Evolutionary conservation across 2,113 vertebrate species (phyloP), one percentile per base, ranked within the genome.

Genomic region (Cyanoderma ruficeps): DNA sequence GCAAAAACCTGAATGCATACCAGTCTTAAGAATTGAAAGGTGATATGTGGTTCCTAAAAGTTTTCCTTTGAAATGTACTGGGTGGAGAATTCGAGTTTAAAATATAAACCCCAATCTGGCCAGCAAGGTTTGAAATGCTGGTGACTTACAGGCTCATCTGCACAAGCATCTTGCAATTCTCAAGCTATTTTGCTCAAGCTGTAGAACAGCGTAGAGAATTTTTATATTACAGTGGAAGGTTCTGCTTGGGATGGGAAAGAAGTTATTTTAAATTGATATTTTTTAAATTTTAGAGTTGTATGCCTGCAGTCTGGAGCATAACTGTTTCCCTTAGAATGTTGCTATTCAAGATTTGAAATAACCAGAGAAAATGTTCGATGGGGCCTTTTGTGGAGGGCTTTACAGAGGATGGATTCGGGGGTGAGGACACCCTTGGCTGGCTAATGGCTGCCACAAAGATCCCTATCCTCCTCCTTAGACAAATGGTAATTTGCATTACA

Each of bases 401-500:
- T 68, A 64, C 49, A 22, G 61, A 64, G 64, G 28, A 6, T 77
- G 79, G 67, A 10, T 60, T 78, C 39, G 7, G 49, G 64, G 49
- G 3, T 80, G 68, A 64, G 27, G 70, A 55, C 56, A 49, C 42
- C 70, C 61, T 42, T 77, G 72, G 76, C 56, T 94, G 72, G 72
- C 49, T 94, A 15, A 60, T 89, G 64, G 71, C 70, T 86, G 82
- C 69, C 67, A 50, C 72, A 84, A 63, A 94, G 79, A 83, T 55
- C 68, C 41, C 64, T 87, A 46, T 89, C 80, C 71, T 89, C 23
- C 64, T 87, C 41, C 20, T 69, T 10, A n/a, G 74, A 84, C 79
- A 94, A 95, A 88, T 6, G 41, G 42, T 90, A 7, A 87, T 96
- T 96, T 96, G 72, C 92, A 90, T 93, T 95, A 93, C 70, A 92